These are phyloP conservation scores for Silurus asotus DNA, from an alignment of 2,113 vertebrate species.

Conservation along the genomic window DNA sequence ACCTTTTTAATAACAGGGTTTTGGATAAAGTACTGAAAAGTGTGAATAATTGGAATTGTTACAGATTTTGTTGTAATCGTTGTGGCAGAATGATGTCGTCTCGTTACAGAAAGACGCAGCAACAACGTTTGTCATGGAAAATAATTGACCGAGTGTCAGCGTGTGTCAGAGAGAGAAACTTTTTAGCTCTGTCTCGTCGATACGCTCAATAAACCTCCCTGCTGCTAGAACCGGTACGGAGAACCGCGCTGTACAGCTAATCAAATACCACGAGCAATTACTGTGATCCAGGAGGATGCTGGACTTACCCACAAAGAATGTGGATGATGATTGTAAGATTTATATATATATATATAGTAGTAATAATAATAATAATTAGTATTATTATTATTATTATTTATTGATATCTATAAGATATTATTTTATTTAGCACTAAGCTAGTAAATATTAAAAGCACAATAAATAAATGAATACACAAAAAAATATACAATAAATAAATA, in stretches of 20 bases:
- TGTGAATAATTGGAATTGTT: background rate
- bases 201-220: conserved; percentile 47
- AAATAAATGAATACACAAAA: background rate
- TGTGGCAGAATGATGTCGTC: background rate
- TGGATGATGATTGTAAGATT: background rate
- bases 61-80: background rate
- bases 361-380: background rate
- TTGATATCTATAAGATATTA: too few species aligned
- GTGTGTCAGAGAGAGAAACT: conserved; percentile 33
- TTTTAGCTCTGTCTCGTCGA: conserved; percentile 14
- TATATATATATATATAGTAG: background rate
- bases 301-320: background rate
- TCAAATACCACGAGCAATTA: conserved; percentile 57
- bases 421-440: too few species aligned
- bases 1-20: background rate
- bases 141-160: conserved; percentile 50
- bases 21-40: background rate
- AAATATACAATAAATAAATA: too few species aligned
- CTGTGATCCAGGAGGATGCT: background rate
- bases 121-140: conserved; percentile 38
- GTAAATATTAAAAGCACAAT: background rate
- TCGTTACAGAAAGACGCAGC: conserved; percentile 28
- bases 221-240: conserved; percentile 34
- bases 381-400: too few species aligned
- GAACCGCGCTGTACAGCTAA: conserved; percentile 48